A percentile compares a stretch with the other conserved stretches of the same genome.
Evolutionary conservation across 1,140 invertebrate genomes (phyloP).

Genomic region (Leptoteleia sp.): DNA sequence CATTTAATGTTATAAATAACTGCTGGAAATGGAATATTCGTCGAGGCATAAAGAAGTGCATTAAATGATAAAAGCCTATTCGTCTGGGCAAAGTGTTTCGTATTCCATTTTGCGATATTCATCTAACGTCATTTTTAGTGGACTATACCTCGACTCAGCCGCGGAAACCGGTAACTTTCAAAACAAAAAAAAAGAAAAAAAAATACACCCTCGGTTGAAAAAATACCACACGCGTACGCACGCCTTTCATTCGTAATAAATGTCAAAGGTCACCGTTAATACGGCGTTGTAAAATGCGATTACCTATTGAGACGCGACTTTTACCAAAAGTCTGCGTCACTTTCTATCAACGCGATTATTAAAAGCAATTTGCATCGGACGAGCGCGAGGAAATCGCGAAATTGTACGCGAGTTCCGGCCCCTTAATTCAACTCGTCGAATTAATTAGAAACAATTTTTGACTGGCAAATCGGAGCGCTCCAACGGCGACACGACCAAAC

Average conservation of each 20-base stretch:
- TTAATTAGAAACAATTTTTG: too few relatives aligned
- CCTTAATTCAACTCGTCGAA: too few relatives aligned
- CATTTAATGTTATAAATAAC: too few relatives aligned
- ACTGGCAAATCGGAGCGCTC: too few relatives aligned
- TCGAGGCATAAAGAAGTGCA: constrained; percentile 7
- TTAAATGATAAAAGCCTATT: constrained; percentile 19
- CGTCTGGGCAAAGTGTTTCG: neutral
- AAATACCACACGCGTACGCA: neutral
- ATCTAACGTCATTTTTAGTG: constrained; percentile 19
- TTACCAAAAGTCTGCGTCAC: constrained; percentile 8
- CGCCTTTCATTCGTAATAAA: constrained; percentile 17
- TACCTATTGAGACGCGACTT: constrained; percentile 19
- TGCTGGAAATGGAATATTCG: neutral
- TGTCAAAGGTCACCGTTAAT: constrained; percentile 27
- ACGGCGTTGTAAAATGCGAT: constrained; percentile 7
- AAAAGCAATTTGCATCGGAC: constrained; percentile 17
- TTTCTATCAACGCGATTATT: constrained; percentile 19
- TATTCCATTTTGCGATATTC: constrained; percentile 16
- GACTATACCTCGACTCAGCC: constrained; percentile 12
- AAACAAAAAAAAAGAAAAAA: too few relatives aligned
- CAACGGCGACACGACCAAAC: too few relatives aligned
- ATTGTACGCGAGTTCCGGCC: too few relatives aligned
- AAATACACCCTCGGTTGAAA: neutral
- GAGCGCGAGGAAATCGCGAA: constrained; percentile 1
- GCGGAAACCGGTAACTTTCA: too few relatives aligned